Evolutionary conservation across 2,113 vertebrate species (phyloP).

Genomic region (Cinclus mexicanus): DNA sequence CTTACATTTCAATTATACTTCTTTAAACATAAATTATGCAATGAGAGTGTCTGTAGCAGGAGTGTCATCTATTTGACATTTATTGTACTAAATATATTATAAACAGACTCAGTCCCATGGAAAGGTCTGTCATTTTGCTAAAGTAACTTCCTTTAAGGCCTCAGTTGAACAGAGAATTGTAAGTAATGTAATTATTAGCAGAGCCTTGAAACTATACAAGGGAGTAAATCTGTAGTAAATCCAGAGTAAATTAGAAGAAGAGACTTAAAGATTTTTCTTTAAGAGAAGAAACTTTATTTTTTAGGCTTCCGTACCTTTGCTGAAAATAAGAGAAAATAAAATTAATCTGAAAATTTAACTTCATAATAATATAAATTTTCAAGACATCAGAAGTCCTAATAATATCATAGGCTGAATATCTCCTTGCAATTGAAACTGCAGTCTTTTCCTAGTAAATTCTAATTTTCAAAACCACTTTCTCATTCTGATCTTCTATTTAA

Average conservation of each 20-base stretch:
- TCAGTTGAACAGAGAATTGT: background rate
- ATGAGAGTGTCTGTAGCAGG: background rate
- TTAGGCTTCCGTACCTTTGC: background rate
- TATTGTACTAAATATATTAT: background rate
- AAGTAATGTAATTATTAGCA: background rate
- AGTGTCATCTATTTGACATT: background rate
- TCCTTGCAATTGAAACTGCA: background rate
- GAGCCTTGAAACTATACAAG: background rate
- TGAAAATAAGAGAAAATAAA: background rate
- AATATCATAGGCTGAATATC: background rate
- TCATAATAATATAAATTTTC: background rate
- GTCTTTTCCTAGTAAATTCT: background rate
- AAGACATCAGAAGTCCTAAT: background rate
- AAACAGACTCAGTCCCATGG: background rate
- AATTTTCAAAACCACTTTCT: background rate
- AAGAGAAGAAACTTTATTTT: background rate
- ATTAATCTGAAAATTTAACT: background rate
- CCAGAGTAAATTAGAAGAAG: background rate
- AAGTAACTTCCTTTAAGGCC: background rate
- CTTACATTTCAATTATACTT: background rate
- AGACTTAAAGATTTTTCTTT: background rate
- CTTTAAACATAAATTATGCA: background rate
- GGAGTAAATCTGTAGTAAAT: background rate
- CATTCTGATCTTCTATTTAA: background rate
- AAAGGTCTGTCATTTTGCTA: background rate